These are phyloP conservation scores for Chloropsis cyanopogon DNA, from an alignment of 2,113 vertebrate species.

Conservation along the genomic window DNA sequence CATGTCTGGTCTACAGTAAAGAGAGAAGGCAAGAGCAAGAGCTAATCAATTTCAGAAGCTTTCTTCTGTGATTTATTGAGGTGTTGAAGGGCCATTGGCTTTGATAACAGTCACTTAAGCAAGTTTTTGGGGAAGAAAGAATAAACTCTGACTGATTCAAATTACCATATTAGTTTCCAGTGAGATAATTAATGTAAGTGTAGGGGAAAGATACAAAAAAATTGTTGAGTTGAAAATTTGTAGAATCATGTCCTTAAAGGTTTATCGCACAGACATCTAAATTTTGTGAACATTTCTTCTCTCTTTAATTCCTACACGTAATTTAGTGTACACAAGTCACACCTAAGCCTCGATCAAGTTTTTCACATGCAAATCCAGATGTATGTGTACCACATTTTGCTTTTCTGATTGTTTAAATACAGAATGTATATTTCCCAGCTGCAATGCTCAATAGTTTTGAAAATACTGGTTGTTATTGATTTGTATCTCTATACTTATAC, in stretches of 20 bases:
- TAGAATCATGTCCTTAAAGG: neutral
- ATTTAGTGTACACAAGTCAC: neutral
- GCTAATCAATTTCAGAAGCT: neutral
- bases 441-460: neutral
- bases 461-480: neutral
- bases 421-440: neutral
- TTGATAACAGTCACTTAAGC: slow-evolving; percentile 37
- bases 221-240: neutral
- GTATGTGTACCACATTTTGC: neutral
- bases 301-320: neutral
- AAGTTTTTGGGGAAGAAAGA: neutral
- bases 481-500: neutral
- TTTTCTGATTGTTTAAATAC: neutral
- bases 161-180: slow-evolving; percentile 17
- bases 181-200: slow-evolving; percentile 17
- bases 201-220: neutral
- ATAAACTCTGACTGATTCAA: slow-evolving; percentile 1
- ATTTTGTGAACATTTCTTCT: neutral
- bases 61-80: slow-evolving; percentile 36
- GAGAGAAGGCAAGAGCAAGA: neutral
- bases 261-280: neutral
- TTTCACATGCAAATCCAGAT: neutral
- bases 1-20: neutral
- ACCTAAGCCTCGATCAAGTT: neutral
- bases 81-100: slow-evolving; percentile 29